Conservation (phyloP, 2,797 vertebrate species). For the Synanceia verrucosa region DNA sequence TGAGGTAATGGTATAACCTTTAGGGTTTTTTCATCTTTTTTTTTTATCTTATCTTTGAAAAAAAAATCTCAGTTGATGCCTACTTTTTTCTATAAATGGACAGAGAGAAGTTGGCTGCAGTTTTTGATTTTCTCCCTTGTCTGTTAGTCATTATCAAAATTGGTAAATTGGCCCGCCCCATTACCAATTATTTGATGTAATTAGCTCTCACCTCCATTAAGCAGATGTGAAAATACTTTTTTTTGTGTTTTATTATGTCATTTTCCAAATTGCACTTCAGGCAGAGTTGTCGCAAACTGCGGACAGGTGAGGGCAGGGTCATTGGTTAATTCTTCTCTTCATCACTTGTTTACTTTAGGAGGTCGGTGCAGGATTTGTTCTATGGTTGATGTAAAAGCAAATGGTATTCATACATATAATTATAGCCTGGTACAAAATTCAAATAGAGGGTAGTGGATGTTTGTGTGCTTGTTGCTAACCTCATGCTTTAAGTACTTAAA, state of each 20-base stretch:
- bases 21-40: not conserved
- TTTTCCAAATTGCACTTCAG: conserved; percentile 82
- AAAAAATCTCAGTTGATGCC: conserved; percentile 20
- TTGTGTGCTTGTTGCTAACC: not conserved
- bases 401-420: not conserved
- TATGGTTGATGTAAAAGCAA: conserved; percentile 16
- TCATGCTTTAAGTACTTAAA: conserved; percentile 2
- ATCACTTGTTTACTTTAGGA: conserved; percentile 57
- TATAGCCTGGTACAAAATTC: conserved; percentile 2
- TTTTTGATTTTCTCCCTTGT: conserved; percentile 80
- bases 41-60: not conserved
- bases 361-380: conserved; percentile 32
- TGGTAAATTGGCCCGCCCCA: conserved; percentile 87
- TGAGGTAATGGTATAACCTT: conserved; percentile 87
- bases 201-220: conserved; percentile 84
- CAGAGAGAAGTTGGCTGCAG: conserved; percentile 76
- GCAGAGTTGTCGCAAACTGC: conserved; percentile 62
- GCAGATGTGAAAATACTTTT: conserved; percentile 85
- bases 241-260: conserved; percentile 77
- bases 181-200: conserved; percentile 93
- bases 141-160: conserved; percentile 94
- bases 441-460: not conserved
- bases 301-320: conserved; percentile 76
- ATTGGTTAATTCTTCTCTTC: conserved; percentile 60
- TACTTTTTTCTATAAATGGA: conserved; percentile 69